Base-by-base conservation (phyloP, 2,113 vertebrate species). In the Asarcornis scutulata region DNA sequence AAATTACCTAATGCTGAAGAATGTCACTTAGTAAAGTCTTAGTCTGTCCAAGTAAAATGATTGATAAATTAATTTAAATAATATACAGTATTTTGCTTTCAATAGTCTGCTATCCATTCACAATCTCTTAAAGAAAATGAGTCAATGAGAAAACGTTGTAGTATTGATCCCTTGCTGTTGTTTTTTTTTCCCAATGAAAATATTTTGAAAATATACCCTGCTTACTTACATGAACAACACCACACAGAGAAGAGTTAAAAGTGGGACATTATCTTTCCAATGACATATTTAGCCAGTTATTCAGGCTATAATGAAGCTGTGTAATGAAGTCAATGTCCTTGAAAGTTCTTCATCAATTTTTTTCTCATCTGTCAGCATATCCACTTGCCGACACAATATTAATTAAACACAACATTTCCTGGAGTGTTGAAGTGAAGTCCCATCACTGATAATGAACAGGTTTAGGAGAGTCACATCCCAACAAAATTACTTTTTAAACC, bases 241-340 rank as follows among this genome's bases (percentile, higher is more conserved):
- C 44, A 83, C 46, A 14, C 1, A 60, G 60, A 78, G 68, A 88
- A 60, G 72, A 40, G 89, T 62, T 79, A 92, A 63, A 95, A 91
- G 95, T 69, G 27, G 50, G 60, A 84, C 68, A 21, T 95, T 94
- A 91, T 95, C 97, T 95, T 95, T 95, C 94, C 96, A 97, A 96
- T 97, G 98, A 98, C 98, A 98, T 97, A 98, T 91, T 97, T 91
- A 81, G 96, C 98, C 95, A 98, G 97, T 98, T 98, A 99, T 98
- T 98, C 97, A 96, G 97, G 97, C 97, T 72, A 96, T 98, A 98
- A 98, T 98, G 98, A 98, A 98, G 98, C 97, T 81, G 97, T 98
- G 98, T 98, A 99, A 98, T 98, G 98, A 99, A 98, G 98, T 98
- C 98, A 97, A 98, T 98, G 98, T 98, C 99, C 99, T 99, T 99